Base-by-base conservation (phyloP, 2,797 vertebrate genomes). In the Xiphorhynchus erythropygius region DNA sequence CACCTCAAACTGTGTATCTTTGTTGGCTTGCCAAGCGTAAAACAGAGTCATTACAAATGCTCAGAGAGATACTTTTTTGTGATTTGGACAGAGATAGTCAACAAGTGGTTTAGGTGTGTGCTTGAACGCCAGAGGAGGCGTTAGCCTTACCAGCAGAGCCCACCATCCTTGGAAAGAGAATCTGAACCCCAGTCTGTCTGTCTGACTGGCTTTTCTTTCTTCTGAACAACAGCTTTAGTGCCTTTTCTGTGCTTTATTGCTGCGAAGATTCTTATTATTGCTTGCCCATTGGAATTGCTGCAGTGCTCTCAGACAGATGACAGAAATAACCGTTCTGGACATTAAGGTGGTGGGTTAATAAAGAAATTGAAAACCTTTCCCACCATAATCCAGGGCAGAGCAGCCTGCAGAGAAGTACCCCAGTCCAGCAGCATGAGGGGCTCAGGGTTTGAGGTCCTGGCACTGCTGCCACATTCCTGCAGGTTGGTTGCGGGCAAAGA, bases 371-470 rank as follows among this genome's bases (percentile, higher is more conserved):
- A 12, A 25, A 19, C 5, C 25, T 15, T 35, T 10, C 10, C 23
- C 28, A 28, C 18, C 7, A 2, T 6, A 21, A 44, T 17, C 4
- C 18, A 47, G 46, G 23, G 5, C 46, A 33, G 77, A 39, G 74
- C n/a, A 73, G 23, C 39, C 42, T 67, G 53, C 46, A 90, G 63
- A 8, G 32, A 68, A 2, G 18, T 23, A 25, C n/a, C 55, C 33
- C 41, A 23, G 74, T 6, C 41, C 32, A 52, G 37, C 1, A 2
- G 35, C 44, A 68, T 4, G 5, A 0, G 1, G 76, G 50, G 24
- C 63, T 53, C 63, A 52, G 55, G 41, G 11, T 50, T 11, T 41
- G 55, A 74, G 68, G 37, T 28, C 30, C 44, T 3, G 15, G 37
- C 7, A 1, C 42, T 32, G 33, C 52, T 37, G 55, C 50, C 33